Conservation (phyloP, 2,888 invertebrate species). For the Nephrotoma guestfalica region DNA sequence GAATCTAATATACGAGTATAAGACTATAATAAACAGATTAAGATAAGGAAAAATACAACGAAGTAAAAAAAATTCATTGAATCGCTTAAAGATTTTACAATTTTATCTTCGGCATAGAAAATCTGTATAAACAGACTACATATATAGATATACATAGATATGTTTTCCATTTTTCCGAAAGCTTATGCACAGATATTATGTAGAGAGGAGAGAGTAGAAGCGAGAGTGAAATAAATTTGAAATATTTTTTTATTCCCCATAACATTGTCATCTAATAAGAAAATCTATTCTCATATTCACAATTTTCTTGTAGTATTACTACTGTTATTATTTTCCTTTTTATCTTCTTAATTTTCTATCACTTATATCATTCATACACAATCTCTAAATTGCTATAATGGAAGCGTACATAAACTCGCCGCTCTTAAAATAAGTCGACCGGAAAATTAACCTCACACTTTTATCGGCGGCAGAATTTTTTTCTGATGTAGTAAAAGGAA, state of each 20-base stretch:
- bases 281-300: conserved; percentile 1
- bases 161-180: background rate
- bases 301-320: background rate
- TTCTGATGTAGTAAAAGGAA: background rate
- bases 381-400: conserved; percentile 2
- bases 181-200: background rate
- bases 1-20: background rate
- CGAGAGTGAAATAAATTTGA: background rate
- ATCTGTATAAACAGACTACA: background rate
- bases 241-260: background rate
- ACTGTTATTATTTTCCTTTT: background rate
- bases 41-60: background rate
- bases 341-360: background rate
- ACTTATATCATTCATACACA: background rate
- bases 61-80: background rate
- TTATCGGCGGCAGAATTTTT: conserved; percentile 1
- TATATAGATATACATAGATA: background rate
- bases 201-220: background rate
- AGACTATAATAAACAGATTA: conserved; percentile 3
- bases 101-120: background rate
- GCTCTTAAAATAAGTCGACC: conserved; percentile 18
- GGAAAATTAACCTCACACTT: conserved; percentile 19
- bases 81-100: background rate
- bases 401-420: conserved; percentile 4
- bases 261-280: background rate